Evolutionary conservation across 35 echinoderm and acorn worm genomes (phyloP), one percentile per base, ranked within the genome.

Genomic region (Heliocidaris erythrogramma): DNA sequence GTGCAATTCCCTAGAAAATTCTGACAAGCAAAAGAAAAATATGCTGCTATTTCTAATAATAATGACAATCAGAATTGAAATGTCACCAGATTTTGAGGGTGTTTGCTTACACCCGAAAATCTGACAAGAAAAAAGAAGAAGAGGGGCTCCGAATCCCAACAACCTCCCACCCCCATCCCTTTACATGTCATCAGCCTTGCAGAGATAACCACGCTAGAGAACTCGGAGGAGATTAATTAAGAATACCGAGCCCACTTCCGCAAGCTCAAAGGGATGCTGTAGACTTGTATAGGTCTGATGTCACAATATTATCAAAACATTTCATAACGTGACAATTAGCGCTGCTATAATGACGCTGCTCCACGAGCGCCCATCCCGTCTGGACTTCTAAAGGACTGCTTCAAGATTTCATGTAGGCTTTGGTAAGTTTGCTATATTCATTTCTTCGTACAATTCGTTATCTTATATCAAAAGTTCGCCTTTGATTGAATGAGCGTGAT

Each of bases 201-300:
- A 30, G 47, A 89, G 47, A 89, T 47, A 89, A 89, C 14, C 16
- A 47, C 47, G 87, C 32, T 24, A 42, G 87, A 89, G 31, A 89
- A n/a, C 27, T 35, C 87, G 87, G 87, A 89, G 87, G 32, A 89
- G 87, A 89, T 89, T 89, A 89, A 89, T 89, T 89, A 89, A 48
- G 87, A 89, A 89, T 89, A 89, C 47, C 87, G 31, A 47, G 31
- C 87, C 31, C 87, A 24, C 87, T 47, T 89, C 87, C 87, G 30
- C 29, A 47, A 0, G 17, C 87, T 47, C 14, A 27, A 29, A 29
- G 29, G 87, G 87, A 78, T 78, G 18, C 2, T n/a, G 7, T 78
- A 78, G 21, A 27, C 65, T 35, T 35, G 87, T 16, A 48, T 89
- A 31, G 87, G 87, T 14, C 87, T 32, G 87, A 89, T 89, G 87